Conservation (phyloP, 2,888 invertebrate species). For the Leptopilina myrica region DNA sequence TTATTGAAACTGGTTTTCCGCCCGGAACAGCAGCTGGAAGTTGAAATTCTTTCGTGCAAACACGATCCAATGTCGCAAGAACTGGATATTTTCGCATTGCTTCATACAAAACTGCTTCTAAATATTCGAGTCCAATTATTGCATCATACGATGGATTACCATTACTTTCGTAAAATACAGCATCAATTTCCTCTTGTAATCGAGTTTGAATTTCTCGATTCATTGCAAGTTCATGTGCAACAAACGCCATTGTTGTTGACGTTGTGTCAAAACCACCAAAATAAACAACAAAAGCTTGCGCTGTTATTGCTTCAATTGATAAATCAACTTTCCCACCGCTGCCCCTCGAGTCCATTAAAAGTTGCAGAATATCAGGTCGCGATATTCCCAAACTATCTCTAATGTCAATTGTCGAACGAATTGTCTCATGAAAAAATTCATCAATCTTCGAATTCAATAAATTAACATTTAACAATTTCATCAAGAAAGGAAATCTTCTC, state of each 20-base stretch:
- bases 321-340: slow-evolving; percentile 39
- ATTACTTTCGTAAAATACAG: slow-evolving; percentile 48
- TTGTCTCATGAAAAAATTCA: slow-evolving; percentile 54
- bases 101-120: slow-evolving; percentile 78
- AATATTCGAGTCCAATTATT: slow-evolving; percentile 77
- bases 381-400: slow-evolving; percentile 57
- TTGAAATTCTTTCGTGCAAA: slow-evolving; percentile 66
- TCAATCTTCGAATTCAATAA: slow-evolving; percentile 41
- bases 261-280: slow-evolving; percentile 4
- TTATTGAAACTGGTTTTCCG: slow-evolving; percentile 62
- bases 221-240: slow-evolving; percentile 64
- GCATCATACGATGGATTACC: slow-evolving; percentile 75
- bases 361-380: slow-evolving; percentile 67
- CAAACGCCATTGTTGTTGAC: slow-evolving; percentile 56
- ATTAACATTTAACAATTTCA: slow-evolving; percentile 19
- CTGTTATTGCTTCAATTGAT: not conserved
- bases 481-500: slow-evolving; percentile 35
- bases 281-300: not conserved
- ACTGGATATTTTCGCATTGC: slow-evolving; percentile 64
- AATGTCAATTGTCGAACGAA: slow-evolving; percentile 49
- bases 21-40: slow-evolving; percentile 65
- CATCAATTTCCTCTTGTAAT: slow-evolving; percentile 71
- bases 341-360: slow-evolving; percentile 65
- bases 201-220: slow-evolving; percentile 76
- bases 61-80: slow-evolving; percentile 64